These are phyloP conservation scores for Azemiops feae DNA, from an alignment of 2,113 vertebrate genomes.

Conservation along the genomic window DNA sequence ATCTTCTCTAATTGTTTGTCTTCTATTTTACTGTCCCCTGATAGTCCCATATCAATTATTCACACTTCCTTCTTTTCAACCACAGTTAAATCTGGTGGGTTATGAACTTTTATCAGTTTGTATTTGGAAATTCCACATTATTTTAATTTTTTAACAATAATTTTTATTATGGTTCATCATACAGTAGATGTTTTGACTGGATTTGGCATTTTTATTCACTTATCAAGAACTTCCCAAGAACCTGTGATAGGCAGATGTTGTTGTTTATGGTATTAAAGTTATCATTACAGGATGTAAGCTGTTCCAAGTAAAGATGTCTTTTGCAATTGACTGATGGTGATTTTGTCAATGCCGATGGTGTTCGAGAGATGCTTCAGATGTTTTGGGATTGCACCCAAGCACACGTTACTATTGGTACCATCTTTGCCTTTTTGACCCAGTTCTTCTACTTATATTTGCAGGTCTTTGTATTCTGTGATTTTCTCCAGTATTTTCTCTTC, in stretches of 20 bases:
- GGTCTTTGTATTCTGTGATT: no score
- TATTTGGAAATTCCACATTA: background rate
- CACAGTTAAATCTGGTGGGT: background rate
- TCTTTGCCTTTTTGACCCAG: background rate
- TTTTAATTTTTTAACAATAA: background rate
- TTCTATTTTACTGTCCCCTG: background rate
- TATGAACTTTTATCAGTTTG: background rate
- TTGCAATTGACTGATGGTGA: background rate
- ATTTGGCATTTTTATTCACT: background rate
- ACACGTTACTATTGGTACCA: background rate
- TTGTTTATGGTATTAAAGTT: background rate
- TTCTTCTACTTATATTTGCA: background rate
- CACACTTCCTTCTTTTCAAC: background rate
- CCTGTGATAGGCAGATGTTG: background rate
- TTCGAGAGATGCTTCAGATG: background rate
- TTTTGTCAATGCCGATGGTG: background rate
- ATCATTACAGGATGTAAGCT: background rate
- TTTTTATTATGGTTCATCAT: no score
- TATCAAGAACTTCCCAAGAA: background rate
- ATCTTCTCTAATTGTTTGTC: background rate
- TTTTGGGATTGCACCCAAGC: background rate
- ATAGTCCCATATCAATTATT: background rate
- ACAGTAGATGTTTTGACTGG: background rate
- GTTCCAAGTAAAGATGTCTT: background rate
- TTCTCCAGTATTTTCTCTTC: background rate